Evolutionary conservation across 2,113 vertebrate species (phyloP), one percentile per base, ranked within the genome.

Genomic region (Podarcis muralis): DNA sequence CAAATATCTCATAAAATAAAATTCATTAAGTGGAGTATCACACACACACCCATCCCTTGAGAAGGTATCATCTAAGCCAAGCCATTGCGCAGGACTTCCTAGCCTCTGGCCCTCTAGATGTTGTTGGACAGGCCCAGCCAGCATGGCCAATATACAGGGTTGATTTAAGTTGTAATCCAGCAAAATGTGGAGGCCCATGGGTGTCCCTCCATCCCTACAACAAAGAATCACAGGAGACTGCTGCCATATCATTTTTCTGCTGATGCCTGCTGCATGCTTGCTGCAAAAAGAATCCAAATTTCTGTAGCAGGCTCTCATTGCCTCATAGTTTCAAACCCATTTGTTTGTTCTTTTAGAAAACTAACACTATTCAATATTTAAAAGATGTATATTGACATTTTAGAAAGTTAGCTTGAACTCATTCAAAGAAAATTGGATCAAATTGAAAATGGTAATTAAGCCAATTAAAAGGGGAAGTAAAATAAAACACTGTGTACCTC

Each of bases 381-480:
- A 40, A 78, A 83, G 40, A 53, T 72, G 77, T 65, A 3, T 23
- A 86, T 74, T 87, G 79, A 74, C 32, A 72, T 57, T 7, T 68
- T 12, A 91, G 75, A 89, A 93, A 88, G 43, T 5, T 23, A 88
- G 80, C 83, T 68, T 4, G 72, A 84, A 62, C 69, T 59, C 27
- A 69, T 77, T 1, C 3, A 84, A 72, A 75, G 59, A 69, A 53
- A 83, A 62, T 1, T 13, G 88, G 30, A 79, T 48, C 37, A 89
- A 92, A 69, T 20, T 65, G 32, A 43, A 87, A 37, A 37, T 84
- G 77, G 16, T 88, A 88, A 89, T 66, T 80, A 32, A 89, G 72
- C 32, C 82, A 69, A 0, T 76, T 83, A 87, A 43, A 90, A 81
- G 35, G 84, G 35, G 81, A 83, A 81, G 37, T 65, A 66, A 88